Base-by-base conservation (phyloP, 1,140 invertebrate species). In the Bradynema listronoti region DNA sequence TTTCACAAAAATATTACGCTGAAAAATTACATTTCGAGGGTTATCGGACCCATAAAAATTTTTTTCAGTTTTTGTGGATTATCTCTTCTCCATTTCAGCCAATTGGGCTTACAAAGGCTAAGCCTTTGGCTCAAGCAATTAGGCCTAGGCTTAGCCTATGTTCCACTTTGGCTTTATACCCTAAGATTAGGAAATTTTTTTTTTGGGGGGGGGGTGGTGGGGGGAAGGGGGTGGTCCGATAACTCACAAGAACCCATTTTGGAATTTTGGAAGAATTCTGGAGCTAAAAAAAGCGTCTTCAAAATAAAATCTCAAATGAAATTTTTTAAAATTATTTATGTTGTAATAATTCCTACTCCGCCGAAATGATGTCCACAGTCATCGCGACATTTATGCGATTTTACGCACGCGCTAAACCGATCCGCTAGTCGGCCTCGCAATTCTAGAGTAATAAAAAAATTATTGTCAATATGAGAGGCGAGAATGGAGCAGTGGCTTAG, bases 361-460 rank as follows among this genome's bases (percentile, higher is more conserved):
- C 19, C 4, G 27, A 16, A 36, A 16, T 19, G 25, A 54, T 61
- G 59, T n/a, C 3, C 9, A 34, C 59, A 61, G 11, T 61, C 22
- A n/a, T 22, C 5, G 4, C 0, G 14, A 25, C 59, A 61, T 24
- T 19, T 11, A n/a, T 30, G 16, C 14, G 29, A 32, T 51, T 36
- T 53, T 19, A 50, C 19, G 42, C 65, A 66, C 14, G 57, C 56
- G 14, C 41, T 46, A 5, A 66, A 32, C 29, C 1, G 19, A 19
- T 29, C 4, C 19, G 53, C 42, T 11, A 66, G 33, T 3, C 41
- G n/a, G 24, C 41, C 30, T 9, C 64, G 68, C 1, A 66, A 50
- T 2, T 11, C 55, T 68, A 24, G 42, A 66, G 27, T 27, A 63
- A 51, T 11, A 32, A 7, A 22, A 11, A 33, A n/a, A 27, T n/a